Evolutionary conservation across 2,888 invertebrate species (phyloP).

Genomic region (Catocala fraxini): DNA sequence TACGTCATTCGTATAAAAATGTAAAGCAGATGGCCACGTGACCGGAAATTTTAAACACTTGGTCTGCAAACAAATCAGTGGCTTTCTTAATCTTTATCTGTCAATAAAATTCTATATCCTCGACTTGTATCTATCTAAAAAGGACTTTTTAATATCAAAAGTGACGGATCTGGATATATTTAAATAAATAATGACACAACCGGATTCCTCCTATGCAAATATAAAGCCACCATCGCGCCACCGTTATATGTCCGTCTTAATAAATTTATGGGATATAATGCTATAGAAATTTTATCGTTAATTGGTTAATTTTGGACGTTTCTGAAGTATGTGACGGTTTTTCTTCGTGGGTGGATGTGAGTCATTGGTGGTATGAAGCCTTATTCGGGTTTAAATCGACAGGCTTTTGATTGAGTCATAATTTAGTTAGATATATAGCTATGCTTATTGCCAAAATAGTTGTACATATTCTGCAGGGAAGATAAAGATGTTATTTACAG

Average conservation of each 20-base stretch:
- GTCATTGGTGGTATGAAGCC: background rate
- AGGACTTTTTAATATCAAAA: constrained; percentile 7
- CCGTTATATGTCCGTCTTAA: constrained; percentile 40
- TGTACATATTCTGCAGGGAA: too few species aligned
- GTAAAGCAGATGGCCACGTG: background rate
- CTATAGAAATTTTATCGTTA: constrained; percentile 27
- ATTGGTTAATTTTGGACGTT: constrained; percentile 12
- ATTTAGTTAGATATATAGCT: background rate
- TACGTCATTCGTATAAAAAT: background rate
- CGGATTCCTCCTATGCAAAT: constrained; percentile 48
- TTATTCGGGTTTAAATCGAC: background rate
- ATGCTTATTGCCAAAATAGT: constrained; percentile 1
- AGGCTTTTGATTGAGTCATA: constrained; percentile 1
- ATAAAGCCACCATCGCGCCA: constrained; percentile 45
- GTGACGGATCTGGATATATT: constrained; percentile 13
- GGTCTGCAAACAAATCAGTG: constrained; percentile 8
- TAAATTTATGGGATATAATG: constrained; percentile 36
- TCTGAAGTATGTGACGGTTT: constrained; percentile 8
- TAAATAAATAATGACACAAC: constrained; percentile 27
- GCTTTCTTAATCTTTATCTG: constrained; percentile 18
- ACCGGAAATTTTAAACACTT: constrained; percentile 5
- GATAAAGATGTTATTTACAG: too few species aligned
- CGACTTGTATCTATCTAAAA: constrained; percentile 1
- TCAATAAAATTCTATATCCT: constrained; percentile 11
- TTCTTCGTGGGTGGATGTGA: constrained; percentile 13